phyloP scores from a whole-genome alignment of 2,113 vertebrate species.

The Spermophilus dauricus region DNA sequence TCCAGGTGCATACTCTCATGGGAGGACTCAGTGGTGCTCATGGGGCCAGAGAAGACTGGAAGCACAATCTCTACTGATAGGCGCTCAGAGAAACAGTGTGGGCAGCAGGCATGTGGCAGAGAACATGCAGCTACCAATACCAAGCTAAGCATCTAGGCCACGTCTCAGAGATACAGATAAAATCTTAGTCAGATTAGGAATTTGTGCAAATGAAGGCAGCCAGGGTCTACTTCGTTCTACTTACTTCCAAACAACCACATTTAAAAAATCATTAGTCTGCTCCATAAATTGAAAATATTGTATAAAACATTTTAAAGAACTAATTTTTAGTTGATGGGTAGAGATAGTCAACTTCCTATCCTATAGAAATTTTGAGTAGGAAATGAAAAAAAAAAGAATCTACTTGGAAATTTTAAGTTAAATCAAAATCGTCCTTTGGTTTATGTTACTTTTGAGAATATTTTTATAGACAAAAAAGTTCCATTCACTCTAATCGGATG shows the following conservation, averaged over 20 bases:
- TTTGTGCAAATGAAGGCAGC: background rate
- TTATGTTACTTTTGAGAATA: background rate
- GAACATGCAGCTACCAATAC: background rate
- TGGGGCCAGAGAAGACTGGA: background rate
- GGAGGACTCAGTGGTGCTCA: background rate
- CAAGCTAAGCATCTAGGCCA: background rate
- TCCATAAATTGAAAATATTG: background rate
- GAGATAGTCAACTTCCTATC: background rate
- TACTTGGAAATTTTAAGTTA: slow-evolving; percentile 18
- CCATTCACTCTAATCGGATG: background rate
- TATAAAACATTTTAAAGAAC: background rate
- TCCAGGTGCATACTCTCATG: background rate
- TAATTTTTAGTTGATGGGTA: background rate
- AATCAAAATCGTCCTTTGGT: slow-evolving; percentile 1
- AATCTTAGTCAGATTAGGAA: background rate
- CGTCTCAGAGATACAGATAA: background rate
- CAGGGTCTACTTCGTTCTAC: background rate
- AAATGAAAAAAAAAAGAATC: slow-evolving; percentile 1
- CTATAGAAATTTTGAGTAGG: background rate
- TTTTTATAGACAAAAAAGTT: background rate
- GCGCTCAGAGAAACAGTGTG: fast-evolving
- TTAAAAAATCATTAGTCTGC: background rate
- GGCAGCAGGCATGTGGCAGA: background rate
- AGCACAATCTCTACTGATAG: background rate
- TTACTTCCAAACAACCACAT: background rate